Evolutionary conservation across 2,113 vertebrate species (phyloP), one percentile per base, ranked within the genome.

Genomic region (Sapayoa aenigma): DNA sequence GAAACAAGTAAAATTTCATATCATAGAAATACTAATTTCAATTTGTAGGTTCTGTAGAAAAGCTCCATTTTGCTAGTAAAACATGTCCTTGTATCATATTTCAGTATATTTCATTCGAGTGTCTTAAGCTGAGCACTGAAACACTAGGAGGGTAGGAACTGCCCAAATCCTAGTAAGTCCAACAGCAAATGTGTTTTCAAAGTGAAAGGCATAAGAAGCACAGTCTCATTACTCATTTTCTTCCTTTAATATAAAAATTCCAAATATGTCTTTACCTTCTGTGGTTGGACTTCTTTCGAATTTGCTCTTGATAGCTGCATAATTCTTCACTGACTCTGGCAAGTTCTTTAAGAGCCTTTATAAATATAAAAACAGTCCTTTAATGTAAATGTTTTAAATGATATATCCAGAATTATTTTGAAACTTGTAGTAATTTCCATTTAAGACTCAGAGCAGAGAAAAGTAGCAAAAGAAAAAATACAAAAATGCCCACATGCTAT

Each of bases 241-340:
- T 56, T 86, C 41, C 44, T 55, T 9, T 55, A 71, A 69, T 19
- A 46, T 50, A 71, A 88, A 81, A 81, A 50, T 22, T 74, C 58
- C 27, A 69, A 21, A 91, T 18, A 83, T 37, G 11, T 50, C 73
- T 91, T 91, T 98, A 99, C 99, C 99, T 98, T 97, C 84, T 98
- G 97, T 94, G 97, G 93, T 77, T 97, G 75, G 98, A 97, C 93
- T 94, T 98, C 96, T 97, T 98, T 94, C 94, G 97, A 92, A 99
- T 98, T 98, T 99, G 98, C 94, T 99, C 98, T 98, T 99, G 99
- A 97, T 99, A 99, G 98, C 98, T 99, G 96, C 99, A 99, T 71
- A 99, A 98, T 95, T 99, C 99, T 97, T 99, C 98, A 95, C 99
- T 99, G 60, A 99, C 99, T 97, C 98, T 98, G 56, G 99, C 99